A percentile compares a stretch with the other conserved stretches of the same genome.
phyloP scores from a whole-genome alignment of 92 coral and sea anemone species.

The Pocillopora meandrina region DNA sequence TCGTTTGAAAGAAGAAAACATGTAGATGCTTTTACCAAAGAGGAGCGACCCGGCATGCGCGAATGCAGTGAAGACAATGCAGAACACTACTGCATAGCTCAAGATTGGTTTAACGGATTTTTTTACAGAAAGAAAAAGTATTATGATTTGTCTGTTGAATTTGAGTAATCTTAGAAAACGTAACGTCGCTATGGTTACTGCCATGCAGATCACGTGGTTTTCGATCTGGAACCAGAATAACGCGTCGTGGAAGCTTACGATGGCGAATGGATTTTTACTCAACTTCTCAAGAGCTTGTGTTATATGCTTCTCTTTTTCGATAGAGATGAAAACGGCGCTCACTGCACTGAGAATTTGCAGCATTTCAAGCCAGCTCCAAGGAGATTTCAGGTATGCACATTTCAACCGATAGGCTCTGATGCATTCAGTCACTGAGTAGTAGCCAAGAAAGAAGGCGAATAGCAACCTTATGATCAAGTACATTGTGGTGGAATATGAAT shows the following conservation, averaged over 20 bases:
- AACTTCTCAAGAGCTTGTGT: constrained; percentile 11
- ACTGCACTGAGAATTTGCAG: constrained; percentile 26
- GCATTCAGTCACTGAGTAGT: constrained; percentile 39
- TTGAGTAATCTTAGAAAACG: constrained; percentile 23
- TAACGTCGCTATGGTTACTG: constrained; percentile 22
- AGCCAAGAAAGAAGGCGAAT: constrained; percentile 41
- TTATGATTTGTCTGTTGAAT: constrained; percentile 27
- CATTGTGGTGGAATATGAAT: background rate
- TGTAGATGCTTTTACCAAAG: constrained; percentile 38
- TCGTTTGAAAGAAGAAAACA: constrained; percentile 25
- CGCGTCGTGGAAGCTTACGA: constrained; percentile 31
- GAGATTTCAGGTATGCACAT: constrained; percentile 3
- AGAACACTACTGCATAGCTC: constrained; percentile 16
- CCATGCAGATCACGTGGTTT: constrained; percentile 23
- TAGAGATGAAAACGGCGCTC: constrained; percentile 10
- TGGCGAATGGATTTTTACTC: constrained; percentile 38
- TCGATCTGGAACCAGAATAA: constrained; percentile 34
- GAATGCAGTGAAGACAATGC: constrained; percentile 33
- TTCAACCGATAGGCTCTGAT: constrained; percentile 28
- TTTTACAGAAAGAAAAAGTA: constrained; percentile 23
- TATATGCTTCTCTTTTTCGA: constrained; percentile 24
- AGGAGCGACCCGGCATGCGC: constrained; percentile 36
- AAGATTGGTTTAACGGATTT: constrained; percentile 28
- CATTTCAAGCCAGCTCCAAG: constrained; percentile 53
- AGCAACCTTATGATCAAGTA: constrained; percentile 8